Base-by-base conservation (phyloP, 1,140 invertebrate genomes). In the Atopsyche davidsoni region DNA sequence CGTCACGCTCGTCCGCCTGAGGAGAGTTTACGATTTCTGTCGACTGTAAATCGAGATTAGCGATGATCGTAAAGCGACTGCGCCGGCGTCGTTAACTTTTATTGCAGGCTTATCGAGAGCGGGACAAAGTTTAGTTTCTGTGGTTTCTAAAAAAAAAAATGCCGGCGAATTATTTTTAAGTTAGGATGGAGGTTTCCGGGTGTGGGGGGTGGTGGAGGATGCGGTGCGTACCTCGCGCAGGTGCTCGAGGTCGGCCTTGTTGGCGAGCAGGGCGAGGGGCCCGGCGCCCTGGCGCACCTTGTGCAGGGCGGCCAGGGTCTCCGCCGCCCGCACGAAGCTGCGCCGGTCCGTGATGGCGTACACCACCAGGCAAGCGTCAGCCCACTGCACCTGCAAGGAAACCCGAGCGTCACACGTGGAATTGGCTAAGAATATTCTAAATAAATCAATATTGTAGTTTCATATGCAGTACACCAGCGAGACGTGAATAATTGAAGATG, bases 241-340 rank as follows among this genome's bases (percentile, higher is more conserved):
- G 65, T 87, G 85, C 65, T 86, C 85, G 51, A 88, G 70, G 67
- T 88, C 86, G 2, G 77, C 79, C 64, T 87, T 89, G 67, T 89
- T 89, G 41, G 76, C 86, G 10, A 88, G 63, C 14, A 89, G 66
- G 2, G 81, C 76, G 0, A 84, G 78, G 11, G 80, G 76, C 56
- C 65, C 61, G 23, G 62, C 43, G 0, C 59, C 49, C 10, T 66
- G 70, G 9, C 73, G 61, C 14, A 78, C 56, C 56, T 79, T 77
- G 35, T 74, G 69, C 4, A 87, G 69, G 38, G 75, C 73, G 19
- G 76, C 73, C 34, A 86, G 62, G 18, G 80, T 74, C 60, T 82
- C 75, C 2, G 74, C 64, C 2, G 83, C 85, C 59, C 85, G 83
- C 35, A 78, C 72, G 59, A 87, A 86, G 50, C 81, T 85, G 51